A percentile compares a stretch with the other conserved stretches of the same genome.
Conservation (phyloP, 2,888 invertebrate genomes). For the Thelaira solivaga region DNA sequence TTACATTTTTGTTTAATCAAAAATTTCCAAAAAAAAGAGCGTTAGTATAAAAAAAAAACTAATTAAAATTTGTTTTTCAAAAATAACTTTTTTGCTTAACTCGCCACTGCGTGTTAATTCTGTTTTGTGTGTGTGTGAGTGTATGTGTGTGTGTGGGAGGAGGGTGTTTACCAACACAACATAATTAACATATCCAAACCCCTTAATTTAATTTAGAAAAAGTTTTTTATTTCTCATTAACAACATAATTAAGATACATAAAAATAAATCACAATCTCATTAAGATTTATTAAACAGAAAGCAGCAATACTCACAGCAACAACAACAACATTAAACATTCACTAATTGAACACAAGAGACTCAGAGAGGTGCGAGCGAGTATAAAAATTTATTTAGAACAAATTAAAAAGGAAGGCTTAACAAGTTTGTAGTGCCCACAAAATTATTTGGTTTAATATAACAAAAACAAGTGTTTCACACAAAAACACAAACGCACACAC, state of each 20-base stretch:
- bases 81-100: not conserved
- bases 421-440: not conserved
- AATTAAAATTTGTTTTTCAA: no score
- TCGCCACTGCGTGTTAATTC: no score
- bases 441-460: not conserved
- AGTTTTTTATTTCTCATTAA: constrained; percentile 1
- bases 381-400: no score
- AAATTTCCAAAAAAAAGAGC: no score
- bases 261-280: constrained; percentile 45
- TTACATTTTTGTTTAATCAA: no score
- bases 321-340: no score
- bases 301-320: no score
- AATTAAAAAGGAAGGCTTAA: no score
- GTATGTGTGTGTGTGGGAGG: not conserved
- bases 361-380: not conserved
- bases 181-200: not conserved
- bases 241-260: constrained; percentile 34
- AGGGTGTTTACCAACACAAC: not conserved
- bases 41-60: no score
- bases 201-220: constrained; percentile 22
- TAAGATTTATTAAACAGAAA: constrained; percentile 47
- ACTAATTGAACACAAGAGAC: constrained; percentile 38
- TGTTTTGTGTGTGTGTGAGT: not conserved
- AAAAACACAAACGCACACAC: no score
- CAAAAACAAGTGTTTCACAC: no score